These are phyloP conservation scores for Yponomeuta evonymella DNA, from an alignment of 2,888 invertebrate genomes.

Conservation along the genomic window DNA sequence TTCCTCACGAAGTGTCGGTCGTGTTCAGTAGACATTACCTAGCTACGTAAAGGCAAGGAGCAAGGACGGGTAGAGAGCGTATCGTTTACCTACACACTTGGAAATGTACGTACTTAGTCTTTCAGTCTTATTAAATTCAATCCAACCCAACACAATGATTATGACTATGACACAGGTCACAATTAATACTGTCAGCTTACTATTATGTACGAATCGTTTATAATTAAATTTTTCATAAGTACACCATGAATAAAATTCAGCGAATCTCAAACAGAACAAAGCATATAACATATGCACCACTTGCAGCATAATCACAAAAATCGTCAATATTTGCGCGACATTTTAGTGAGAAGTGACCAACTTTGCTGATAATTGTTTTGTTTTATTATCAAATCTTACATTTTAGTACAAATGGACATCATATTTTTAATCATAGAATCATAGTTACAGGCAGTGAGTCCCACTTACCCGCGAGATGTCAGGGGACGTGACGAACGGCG, in stretches of 20 bases:
- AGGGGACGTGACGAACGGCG: conserved; percentile 3
- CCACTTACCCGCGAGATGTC: neutral
- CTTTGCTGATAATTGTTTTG: conserved; percentile 25
- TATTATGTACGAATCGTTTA: neutral
- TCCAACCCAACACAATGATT: conserved; percentile 37
- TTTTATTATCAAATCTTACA: conserved; percentile 35
- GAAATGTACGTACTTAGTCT: conserved; percentile 50
- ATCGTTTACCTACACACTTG: conserved; percentile 22
- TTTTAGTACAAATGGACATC: conserved; percentile 58
- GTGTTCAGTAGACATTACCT: conserved; percentile 1
- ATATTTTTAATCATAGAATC: conserved; percentile 21
- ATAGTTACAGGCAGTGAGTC: conserved; percentile 30
- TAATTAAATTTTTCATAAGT: neutral
- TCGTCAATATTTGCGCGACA: conserved; percentile 18
- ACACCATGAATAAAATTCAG: neutral
- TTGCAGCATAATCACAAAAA: conserved; percentile 47
- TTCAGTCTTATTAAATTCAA: conserved; percentile 71
- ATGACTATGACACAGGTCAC: neutral
- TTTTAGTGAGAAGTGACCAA: conserved; percentile 21
- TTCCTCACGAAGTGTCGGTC: neutral
- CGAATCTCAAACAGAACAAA: conserved; percentile 60
- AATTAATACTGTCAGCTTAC: conserved; percentile 2
- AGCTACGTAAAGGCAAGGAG: conserved; percentile 67
- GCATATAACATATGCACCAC: conserved; percentile 62
- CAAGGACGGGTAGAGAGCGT: conserved; percentile 75